Evolutionary conservation across 2,113 vertebrate genomes (phyloP).

Genomic region (Alethe diademata): DNA sequence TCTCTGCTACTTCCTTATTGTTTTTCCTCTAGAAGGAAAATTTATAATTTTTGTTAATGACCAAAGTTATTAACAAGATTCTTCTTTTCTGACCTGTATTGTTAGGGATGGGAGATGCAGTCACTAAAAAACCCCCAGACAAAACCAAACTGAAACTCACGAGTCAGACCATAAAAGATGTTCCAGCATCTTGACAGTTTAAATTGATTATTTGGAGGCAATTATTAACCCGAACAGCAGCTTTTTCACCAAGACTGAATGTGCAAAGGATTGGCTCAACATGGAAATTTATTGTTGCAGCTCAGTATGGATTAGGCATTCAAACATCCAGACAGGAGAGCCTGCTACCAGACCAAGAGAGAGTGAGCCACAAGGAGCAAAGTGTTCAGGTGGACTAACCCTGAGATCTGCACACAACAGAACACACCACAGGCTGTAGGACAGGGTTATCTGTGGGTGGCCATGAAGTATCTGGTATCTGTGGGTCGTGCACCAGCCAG

Average conservation of each 20-base stretch:
- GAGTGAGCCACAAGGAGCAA: background rate
- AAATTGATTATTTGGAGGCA: background rate
- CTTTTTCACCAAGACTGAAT: background rate
- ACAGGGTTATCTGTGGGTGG: background rate
- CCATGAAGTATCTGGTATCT: background rate
- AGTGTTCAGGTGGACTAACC: rapidly evolving
- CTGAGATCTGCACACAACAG: rapidly evolving
- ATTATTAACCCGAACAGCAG: background rate
- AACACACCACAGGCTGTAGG: rapidly evolving
- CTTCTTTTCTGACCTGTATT: background rate
- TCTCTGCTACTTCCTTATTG: background rate
- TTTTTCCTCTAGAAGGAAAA: background rate
- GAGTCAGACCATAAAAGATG: background rate
- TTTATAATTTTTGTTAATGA: background rate
- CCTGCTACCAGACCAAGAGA: background rate
- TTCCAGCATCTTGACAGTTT: background rate
- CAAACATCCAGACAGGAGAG: rapidly evolving
- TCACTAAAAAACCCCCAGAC: background rate
- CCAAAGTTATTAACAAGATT: background rate
- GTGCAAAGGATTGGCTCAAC: background rate
- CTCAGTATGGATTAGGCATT: background rate
- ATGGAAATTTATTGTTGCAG: background rate
- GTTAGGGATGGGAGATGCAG: background rate
- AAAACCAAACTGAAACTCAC: background rate
- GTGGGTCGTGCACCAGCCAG: background rate